A percentile compares a stretch with the other conserved stretches of the same genome.
phyloP scores from a whole-genome alignment of 2,113 vertebrate genomes.

The Orientallactaga bullata region DNA sequence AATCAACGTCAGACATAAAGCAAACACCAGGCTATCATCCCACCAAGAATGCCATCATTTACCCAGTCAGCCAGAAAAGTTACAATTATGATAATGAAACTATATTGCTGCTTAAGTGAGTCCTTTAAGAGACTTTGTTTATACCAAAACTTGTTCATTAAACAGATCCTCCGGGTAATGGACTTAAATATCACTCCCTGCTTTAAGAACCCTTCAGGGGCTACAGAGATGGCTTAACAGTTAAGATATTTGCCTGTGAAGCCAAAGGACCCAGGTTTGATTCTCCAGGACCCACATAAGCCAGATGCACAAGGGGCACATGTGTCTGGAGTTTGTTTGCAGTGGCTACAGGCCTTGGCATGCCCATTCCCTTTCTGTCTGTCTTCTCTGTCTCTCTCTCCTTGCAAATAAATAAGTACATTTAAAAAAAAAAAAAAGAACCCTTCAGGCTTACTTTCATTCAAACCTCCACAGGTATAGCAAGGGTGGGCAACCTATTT shows the following conservation, averaged over 20 bases:
- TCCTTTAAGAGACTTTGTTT: conserved; percentile 62
- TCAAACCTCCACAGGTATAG: background rate
- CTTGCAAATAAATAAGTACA: too few relatives aligned
- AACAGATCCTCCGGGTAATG: conserved; percentile 45
- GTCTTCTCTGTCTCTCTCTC: too few relatives aligned
- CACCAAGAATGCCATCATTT: background rate
- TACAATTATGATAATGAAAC: conserved; percentile 57
- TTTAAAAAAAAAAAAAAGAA: too few relatives aligned
- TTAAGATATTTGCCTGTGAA: too few relatives aligned
- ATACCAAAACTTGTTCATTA: conserved; percentile 58
- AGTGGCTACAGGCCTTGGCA: too few relatives aligned
- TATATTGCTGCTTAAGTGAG: conserved; percentile 61
- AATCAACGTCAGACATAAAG: background rate
- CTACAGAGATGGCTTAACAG: too few relatives aligned
- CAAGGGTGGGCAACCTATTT: background rate
- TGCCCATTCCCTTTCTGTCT: too few relatives aligned
- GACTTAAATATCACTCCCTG: background rate
- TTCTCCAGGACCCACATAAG: too few relatives aligned
- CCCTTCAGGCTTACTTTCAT: background rate
- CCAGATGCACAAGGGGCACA: too few relatives aligned
- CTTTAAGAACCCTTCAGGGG: conserved; percentile 46
- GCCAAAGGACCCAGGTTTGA: too few relatives aligned
- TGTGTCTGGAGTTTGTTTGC: too few relatives aligned
- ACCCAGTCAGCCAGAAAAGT: conserved; percentile 58
- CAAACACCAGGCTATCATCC: conserved; percentile 49